A percentile compares a stretch with the other conserved stretches of the same genome.
Evolutionary conservation across 1,140 invertebrate species (phyloP).

Genomic region (Oscheius sp.): DNA sequence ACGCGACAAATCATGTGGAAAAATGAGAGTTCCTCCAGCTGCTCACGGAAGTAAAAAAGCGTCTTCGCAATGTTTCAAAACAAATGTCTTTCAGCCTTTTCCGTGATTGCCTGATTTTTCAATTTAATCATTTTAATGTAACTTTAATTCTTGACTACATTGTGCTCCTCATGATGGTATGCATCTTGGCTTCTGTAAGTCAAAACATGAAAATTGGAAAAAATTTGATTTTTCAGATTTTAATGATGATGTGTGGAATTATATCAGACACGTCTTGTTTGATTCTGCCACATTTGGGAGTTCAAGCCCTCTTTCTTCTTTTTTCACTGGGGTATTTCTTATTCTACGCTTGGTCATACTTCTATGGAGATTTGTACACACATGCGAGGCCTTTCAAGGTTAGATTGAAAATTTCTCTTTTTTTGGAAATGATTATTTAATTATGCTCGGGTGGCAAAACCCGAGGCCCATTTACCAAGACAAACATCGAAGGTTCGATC

Average conservation of each 20-base stretch:
- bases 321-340: constrained; percentile 53
- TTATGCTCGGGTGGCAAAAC: background rate
- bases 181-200: constrained; percentile 51
- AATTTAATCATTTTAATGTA: constrained; percentile 56
- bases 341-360: constrained; percentile 54
- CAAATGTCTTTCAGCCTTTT: constrained; percentile 25
- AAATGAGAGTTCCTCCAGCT: constrained; percentile 23
- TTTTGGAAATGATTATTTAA: background rate
- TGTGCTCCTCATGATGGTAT: constrained; percentile 45
- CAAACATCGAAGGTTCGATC: background rate
- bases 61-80: constrained; percentile 13
- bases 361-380: constrained; percentile 57
- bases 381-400: constrained; percentile 46
- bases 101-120: constrained; percentile 50
- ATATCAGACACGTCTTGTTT: constrained; percentile 41
- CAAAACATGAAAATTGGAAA: background rate
- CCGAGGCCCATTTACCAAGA: background rate
- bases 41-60: constrained; percentile 14
- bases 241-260: constrained; percentile 53
- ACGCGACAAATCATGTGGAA: constrained; percentile 49
- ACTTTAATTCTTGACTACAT: constrained; percentile 56
- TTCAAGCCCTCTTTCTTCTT: constrained; percentile 50
- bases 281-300: constrained; percentile 50
- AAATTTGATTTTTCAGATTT: constrained; percentile 42
- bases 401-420: background rate